Evolutionary conservation across 2,888 invertebrate genomes (phyloP).

Genomic region (Chymomyza procnemis): DNA sequence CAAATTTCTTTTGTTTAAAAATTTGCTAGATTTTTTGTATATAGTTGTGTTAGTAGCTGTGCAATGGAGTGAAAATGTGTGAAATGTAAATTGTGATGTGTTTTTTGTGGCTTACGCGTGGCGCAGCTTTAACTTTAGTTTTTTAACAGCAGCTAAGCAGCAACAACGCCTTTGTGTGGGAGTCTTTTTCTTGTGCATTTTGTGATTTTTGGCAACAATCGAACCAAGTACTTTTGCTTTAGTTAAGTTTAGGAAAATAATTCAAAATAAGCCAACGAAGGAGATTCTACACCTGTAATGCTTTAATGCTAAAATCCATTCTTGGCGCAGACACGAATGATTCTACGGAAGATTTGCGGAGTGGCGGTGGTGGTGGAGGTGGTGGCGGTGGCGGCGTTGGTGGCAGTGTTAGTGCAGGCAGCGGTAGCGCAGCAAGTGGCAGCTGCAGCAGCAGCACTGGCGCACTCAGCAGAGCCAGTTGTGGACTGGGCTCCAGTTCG

Average conservation of each 20-base stretch:
- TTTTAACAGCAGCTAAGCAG: neutral
- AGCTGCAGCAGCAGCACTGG: constrained; percentile 21
- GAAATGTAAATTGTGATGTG: no score
- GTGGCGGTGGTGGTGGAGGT: constrained; percentile 40
- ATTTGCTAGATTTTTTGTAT: neutral
- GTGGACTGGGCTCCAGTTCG: constrained; percentile 42
- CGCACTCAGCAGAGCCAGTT: constrained; percentile 43
- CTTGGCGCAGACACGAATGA: constrained; percentile 74
- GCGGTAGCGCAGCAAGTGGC: constrained; percentile 19
- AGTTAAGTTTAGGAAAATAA: neutral
- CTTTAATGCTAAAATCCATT: constrained; percentile 78
- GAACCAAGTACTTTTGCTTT: neutral
- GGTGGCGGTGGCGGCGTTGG: constrained; percentile 34
- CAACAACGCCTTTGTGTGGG: neutral
- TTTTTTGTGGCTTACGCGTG: neutral
- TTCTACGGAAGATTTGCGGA: constrained; percentile 64
- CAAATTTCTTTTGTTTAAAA: neutral
- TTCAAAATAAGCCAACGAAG: constrained; percentile 67
- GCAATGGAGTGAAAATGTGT: neutral
- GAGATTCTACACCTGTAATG: constrained; percentile 75
- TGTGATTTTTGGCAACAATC: neutral
- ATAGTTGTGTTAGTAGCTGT: neutral
- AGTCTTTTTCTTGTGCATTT: neutral
- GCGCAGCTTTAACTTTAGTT: neutral
- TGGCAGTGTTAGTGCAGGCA: constrained; percentile 33